phyloP scores from a whole-genome alignment of 2,113 vertebrate genomes.

The Cygnus atratus region DNA sequence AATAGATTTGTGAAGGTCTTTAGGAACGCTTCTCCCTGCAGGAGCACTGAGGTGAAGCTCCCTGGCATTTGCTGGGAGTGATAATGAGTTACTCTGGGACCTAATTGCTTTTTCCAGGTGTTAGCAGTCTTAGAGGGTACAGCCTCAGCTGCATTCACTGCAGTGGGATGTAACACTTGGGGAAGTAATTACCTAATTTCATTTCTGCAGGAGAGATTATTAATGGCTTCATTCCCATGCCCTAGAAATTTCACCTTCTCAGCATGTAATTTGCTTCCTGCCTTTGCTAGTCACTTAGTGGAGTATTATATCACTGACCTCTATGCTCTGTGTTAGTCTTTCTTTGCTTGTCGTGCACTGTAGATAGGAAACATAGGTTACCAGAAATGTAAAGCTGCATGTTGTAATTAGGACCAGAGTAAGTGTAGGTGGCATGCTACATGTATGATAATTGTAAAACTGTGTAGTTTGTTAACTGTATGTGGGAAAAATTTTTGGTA shows the following conservation, averaged over 20 bases:
- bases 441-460: background rate
- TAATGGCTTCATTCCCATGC: background rate
- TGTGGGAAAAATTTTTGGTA: background rate
- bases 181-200: background rate
- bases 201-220: constrained; percentile 6
- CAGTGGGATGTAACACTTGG: background rate
- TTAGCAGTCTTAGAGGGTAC: background rate
- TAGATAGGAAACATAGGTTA: background rate
- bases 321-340: background rate
- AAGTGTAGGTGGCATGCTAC: background rate
- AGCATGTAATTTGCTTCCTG: background rate
- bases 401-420: background rate
- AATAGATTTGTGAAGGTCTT: background rate
- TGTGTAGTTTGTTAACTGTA: background rate
- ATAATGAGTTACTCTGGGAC: background rate
- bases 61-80: background rate
- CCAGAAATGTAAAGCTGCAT: background rate
- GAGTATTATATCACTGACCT: background rate
- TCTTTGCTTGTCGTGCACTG: background rate
- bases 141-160: background rate
- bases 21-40: background rate
- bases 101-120: background rate
- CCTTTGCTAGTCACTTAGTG: background rate
- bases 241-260: background rate
- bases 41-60: background rate